These are phyloP conservation scores for Nysson spinosus DNA, from an alignment of 2,888 invertebrate species.

Conservation along the genomic window DNA sequence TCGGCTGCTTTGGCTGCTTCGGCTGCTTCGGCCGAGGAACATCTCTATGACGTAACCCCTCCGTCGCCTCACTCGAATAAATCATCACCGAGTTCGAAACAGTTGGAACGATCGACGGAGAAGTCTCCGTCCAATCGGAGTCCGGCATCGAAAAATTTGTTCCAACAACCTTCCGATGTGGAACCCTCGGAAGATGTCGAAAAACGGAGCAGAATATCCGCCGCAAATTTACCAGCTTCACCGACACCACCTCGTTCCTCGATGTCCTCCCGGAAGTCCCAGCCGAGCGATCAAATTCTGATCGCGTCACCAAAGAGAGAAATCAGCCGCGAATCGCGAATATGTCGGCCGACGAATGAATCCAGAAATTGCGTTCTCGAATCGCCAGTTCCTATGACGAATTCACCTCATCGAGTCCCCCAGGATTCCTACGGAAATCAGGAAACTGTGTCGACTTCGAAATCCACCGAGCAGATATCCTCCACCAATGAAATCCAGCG, in stretches of 20 bases:
- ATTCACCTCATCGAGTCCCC: constrained; percentile 56
- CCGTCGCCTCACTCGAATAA: constrained; percentile 39
- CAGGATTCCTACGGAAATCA: constrained; percentile 11
- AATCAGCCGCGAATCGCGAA: constrained; percentile 53
- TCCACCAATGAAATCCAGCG: no score
- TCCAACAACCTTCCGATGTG: no score
- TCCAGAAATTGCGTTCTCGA: constrained; percentile 50
- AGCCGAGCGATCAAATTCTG: constrained; percentile 72
- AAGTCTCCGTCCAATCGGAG: neutral
- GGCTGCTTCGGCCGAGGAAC: constrained; percentile 49
- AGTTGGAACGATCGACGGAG: neutral
- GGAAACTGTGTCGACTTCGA: neutral
- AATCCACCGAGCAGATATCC: no score
- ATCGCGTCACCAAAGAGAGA: constrained; percentile 74
- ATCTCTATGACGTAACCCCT: constrained; percentile 65
- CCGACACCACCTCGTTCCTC: constrained; percentile 11
- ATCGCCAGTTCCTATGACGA: constrained; percentile 68
- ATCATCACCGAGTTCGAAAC: constrained; percentile 8
- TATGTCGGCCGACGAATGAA: constrained; percentile 46
- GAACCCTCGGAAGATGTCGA: no score
- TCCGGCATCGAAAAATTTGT: constrained; percentile 9
- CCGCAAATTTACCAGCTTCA: no score
- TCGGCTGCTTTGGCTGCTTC: neutral
- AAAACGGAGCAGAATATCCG: no score
- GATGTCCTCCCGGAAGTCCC: constrained; percentile 52